A percentile compares a stretch with the other conserved stretches of the same genome.
phyloP scores from a whole-genome alignment of 2,888 invertebrate genomes.

The Cotesia congregata region DNA sequence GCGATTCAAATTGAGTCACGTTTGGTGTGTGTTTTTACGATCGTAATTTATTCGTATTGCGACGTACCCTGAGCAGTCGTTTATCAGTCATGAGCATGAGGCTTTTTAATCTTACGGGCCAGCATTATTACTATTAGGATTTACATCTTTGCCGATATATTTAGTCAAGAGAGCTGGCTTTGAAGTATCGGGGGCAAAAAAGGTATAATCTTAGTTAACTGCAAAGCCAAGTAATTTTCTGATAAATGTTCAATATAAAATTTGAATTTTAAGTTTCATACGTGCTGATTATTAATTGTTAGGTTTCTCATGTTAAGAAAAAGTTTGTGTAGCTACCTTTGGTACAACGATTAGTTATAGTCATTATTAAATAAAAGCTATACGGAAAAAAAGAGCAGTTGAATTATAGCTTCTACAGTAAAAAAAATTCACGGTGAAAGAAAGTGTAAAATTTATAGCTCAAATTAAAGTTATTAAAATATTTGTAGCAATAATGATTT shows the following conservation, averaged over 20 bases:
- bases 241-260: background rate
- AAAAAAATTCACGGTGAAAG: too few species aligned
- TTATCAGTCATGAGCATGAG: conserved; percentile 37
- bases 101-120: conserved; percentile 30
- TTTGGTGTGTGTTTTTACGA: conserved; percentile 49
- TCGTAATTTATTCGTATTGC: conserved; percentile 61
- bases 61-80: conserved; percentile 44
- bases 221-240: background rate
- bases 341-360: too few species aligned
- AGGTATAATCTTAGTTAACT: background rate
- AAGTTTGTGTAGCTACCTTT: background rate
- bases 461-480: too few species aligned
- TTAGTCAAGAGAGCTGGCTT: background rate
- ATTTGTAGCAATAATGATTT: too few species aligned
- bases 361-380: too few species aligned
- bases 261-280: background rate
- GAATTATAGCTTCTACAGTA: too few species aligned
- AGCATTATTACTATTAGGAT: conserved; percentile 12
- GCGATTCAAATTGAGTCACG: conserved; percentile 59
- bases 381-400: too few species aligned
- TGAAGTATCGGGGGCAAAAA: conserved; percentile 7
- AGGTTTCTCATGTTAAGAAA: too few species aligned
- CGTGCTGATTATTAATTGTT: background rate
- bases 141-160: background rate
- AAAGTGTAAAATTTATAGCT: too few species aligned